Percentiles rank a stretch among this genome's conserved stretches.
These are phyloP conservation scores for Hipposideros armiger DNA, from an alignment of 2,113 vertebrate genomes.

Conservation along the genomic window DNA sequence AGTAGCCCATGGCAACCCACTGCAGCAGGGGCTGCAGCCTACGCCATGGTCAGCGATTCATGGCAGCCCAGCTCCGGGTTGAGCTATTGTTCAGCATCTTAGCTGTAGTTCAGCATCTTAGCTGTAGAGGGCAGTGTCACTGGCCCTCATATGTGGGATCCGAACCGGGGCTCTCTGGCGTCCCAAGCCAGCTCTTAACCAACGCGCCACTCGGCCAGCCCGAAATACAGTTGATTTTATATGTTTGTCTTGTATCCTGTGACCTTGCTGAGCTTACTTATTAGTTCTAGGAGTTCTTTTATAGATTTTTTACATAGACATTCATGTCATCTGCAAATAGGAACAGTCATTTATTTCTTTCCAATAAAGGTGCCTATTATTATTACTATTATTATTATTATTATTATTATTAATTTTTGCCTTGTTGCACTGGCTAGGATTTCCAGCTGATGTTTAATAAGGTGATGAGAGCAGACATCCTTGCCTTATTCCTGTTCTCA, in stretches of 20 bases:
- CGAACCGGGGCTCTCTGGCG: too few species aligned
- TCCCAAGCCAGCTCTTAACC: too few species aligned
- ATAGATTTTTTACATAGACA: not conserved
- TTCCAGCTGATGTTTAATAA: slow-evolving; percentile 10
- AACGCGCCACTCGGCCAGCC: too few species aligned
- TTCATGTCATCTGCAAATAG: slow-evolving; percentile 45
- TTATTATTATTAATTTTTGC: not conserved
- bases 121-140: too few species aligned
- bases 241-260: not conserved
- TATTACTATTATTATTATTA: not conserved
- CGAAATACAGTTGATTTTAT: slow-evolving; percentile 43
- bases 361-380: not conserved
- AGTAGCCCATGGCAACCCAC: too few species aligned
- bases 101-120: too few species aligned
- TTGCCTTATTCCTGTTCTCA: slow-evolving; percentile 16
- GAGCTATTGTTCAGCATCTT: too few species aligned
- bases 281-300: not conserved
- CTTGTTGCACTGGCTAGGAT: slow-evolving; percentile 11
- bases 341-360: slow-evolving; percentile 20
- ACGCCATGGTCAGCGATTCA: too few species aligned
- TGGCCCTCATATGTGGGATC: too few species aligned
- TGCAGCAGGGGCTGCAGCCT: too few species aligned
- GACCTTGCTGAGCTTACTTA: not conserved
- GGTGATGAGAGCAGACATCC: not conserved
- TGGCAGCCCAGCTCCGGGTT: too few species aligned